phyloP scores from a whole-genome alignment of 2,888 invertebrate species.

The Aporophyla nigra region DNA sequence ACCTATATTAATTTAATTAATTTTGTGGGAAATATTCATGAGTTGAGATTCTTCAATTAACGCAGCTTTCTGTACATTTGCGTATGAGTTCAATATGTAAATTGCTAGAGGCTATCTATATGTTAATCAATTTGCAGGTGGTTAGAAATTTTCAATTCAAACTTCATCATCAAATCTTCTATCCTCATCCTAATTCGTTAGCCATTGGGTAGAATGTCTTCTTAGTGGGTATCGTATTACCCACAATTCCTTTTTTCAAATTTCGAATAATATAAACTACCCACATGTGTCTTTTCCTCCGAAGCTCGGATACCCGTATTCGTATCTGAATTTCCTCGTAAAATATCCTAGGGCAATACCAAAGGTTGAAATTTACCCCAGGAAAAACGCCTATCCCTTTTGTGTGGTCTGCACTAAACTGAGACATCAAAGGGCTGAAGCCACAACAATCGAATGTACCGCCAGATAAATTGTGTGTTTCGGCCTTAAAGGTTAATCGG shows the following conservation, averaged over 20 bases:
- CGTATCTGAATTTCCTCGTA: not conserved
- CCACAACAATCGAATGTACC: slow-evolving; percentile 53
- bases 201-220: not conserved
- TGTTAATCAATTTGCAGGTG: not conserved
- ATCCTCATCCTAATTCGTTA: not conserved
- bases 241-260: not conserved
- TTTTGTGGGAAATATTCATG: not conserved
- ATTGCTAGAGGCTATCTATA: not conserved
- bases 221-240: not conserved
- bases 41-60: not conserved
- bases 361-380: slow-evolving; percentile 22
- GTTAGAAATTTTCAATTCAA: not conserved
- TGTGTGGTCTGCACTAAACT: slow-evolving; percentile 44
- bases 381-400: slow-evolving; percentile 39
- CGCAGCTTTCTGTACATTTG: not conserved
- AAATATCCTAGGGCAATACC: slow-evolving; percentile 26
- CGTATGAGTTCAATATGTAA: not conserved
- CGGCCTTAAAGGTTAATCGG: slow-evolving; percentile 33
- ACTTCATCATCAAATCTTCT: not conserved
- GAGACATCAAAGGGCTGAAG: slow-evolving; percentile 55
- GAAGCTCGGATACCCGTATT: not conserved
- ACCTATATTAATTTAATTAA: not conserved
- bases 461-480: slow-evolving; percentile 42
- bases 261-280: slow-evolving; percentile 1
- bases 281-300: not conserved